A percentile compares a stretch with the other conserved stretches of the same genome.
Evolutionary conservation across 2,888 invertebrate genomes (phyloP).

Genomic region (Agonopterix heracliana): DNA sequence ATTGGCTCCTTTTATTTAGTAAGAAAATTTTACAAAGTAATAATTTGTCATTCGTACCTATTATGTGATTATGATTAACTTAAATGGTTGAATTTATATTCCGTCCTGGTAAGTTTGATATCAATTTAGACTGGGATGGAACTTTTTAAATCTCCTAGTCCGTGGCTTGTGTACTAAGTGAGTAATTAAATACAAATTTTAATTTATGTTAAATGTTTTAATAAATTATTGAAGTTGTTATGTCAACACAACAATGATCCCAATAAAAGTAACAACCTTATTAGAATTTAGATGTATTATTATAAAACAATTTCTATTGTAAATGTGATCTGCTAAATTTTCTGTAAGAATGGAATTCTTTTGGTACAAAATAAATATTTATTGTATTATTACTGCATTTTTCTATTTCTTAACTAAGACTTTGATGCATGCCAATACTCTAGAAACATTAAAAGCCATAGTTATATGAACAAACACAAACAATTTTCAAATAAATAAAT

Average conservation of each 20-base stretch:
- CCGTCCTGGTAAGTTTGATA: conserved; percentile 33
- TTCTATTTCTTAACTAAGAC: not conserved
- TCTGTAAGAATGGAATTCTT: conserved; percentile 38
- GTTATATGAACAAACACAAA: too few relatives aligned
- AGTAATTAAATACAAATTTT: conserved; percentile 12
- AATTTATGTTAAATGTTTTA: conserved; percentile 12
- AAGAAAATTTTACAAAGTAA: not conserved
- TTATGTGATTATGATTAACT: too few relatives aligned
- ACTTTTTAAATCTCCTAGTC: not conserved
- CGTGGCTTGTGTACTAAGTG: not conserved
- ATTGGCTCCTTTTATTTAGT: conserved; percentile 23
- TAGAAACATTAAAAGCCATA: too few relatives aligned
- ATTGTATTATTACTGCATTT: conserved; percentile 26
- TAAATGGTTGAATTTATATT: conserved; percentile 15
- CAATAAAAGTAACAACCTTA: conserved; percentile 2
- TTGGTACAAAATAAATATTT: conserved; percentile 63
- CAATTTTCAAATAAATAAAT: too few relatives aligned
- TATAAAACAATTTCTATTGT: too few relatives aligned
- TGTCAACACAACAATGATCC: not conserved
- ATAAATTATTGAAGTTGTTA: not conserved
- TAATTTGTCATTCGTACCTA: too few relatives aligned
- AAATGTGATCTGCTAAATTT: not conserved
- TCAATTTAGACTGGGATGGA: not conserved
- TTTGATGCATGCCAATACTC: too few relatives aligned
- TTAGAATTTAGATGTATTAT: conserved; percentile 18